phyloP scores from a whole-genome alignment of 2,888 invertebrate genomes.

The Masnerella sp. region DNA sequence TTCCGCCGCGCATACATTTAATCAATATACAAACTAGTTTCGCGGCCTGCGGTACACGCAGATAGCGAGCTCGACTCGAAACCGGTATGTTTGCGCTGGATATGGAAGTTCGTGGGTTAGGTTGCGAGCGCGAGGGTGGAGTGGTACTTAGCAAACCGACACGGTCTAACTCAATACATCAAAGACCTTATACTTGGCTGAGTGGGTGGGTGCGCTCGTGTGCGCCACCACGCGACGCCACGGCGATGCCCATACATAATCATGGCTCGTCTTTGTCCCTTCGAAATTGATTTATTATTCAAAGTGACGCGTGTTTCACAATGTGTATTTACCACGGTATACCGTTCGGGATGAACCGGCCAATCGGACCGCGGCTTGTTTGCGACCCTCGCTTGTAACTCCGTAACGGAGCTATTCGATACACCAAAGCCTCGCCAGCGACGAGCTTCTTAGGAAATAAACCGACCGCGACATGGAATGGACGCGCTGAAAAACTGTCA shows the following conservation, averaged over 20 bases:
- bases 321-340: conserved; percentile 76
- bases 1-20: conserved; percentile 53
- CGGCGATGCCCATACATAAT: conserved; percentile 76
- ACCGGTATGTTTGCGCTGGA: conserved; percentile 59
- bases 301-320: conserved; percentile 78
- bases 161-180: conserved; percentile 76
- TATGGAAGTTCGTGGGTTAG: conserved; percentile 62
- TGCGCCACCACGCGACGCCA: conserved; percentile 61
- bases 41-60: conserved; percentile 69
- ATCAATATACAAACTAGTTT: conserved; percentile 70
- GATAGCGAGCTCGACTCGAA: conserved; percentile 54
- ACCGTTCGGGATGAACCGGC: conserved; percentile 49
- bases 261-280: conserved; percentile 76
- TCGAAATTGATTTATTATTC: conserved; percentile 78
- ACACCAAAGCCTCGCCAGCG: conserved; percentile 51
- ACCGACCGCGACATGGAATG: conserved; percentile 30
- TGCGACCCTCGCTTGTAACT: conserved; percentile 56
- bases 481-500: conserved; percentile 24
- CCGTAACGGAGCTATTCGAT: conserved; percentile 46
- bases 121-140: conserved; percentile 66
- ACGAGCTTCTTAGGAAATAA: conserved; percentile 46
- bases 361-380: conserved; percentile 41
- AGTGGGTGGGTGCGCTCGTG: conserved; percentile 62
- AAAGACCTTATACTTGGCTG: conserved; percentile 73
- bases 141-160: conserved; percentile 74